phyloP scores from a whole-genome alignment of 2,113 vertebrate genomes.

The Chauna torquata region DNA sequence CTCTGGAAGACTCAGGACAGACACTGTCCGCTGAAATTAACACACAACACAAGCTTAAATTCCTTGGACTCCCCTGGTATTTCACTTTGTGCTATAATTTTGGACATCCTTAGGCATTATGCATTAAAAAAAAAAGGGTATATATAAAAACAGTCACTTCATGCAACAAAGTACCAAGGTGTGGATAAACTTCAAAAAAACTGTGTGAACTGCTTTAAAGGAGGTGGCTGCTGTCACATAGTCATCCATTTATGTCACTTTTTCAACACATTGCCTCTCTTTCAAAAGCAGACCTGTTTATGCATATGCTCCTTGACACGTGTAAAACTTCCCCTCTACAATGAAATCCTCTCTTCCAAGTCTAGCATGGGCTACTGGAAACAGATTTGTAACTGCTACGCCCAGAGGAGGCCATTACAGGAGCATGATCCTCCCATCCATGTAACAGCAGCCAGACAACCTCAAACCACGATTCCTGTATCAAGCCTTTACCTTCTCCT shows the following conservation, averaged over 20 bases:
- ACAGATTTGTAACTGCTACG: neutral
- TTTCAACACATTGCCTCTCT: neutral
- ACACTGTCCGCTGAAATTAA: rapidly evolving
- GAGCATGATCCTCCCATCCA: neutral
- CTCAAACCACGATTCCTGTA: neutral
- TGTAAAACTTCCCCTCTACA: neutral
- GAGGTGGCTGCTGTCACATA: neutral
- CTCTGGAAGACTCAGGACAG: rapidly evolving
- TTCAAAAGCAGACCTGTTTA: neutral
- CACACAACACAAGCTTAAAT: rapidly evolving
- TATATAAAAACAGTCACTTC: neutral
- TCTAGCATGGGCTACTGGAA: rapidly evolving
- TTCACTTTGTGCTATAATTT: rapidly evolving
- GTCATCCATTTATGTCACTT: neutral
- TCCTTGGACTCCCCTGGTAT: neutral
- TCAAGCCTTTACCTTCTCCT: neutral
- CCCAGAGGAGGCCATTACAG: neutral
- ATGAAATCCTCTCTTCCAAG: neutral
- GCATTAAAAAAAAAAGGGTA: neutral
- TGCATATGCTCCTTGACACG: neutral
- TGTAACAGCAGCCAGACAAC: rapidly evolving
- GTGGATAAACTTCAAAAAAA: neutral
- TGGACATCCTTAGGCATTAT: neutral
- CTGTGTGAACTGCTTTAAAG: rapidly evolving
- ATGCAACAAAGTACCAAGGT: neutral